Base-by-base conservation (phyloP, 1,140 invertebrate species). In the Cotesia chilonis region DNA sequence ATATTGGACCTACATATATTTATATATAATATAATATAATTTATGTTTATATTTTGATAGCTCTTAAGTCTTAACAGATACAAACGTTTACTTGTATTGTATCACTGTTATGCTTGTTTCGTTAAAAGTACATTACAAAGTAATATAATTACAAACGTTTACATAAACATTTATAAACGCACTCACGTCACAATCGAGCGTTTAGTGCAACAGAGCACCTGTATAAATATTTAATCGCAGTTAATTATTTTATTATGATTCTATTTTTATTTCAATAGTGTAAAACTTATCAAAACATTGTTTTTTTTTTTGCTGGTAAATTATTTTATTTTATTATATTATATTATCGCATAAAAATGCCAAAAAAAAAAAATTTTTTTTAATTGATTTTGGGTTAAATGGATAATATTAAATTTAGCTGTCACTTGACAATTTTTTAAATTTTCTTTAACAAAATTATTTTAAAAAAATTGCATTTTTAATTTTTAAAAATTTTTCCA, bases 91-190 rank as follows among this genome's bases (percentile, higher is more conserved):
- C 41, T 9, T 47, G 10, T 47, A 9, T 47, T 47, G 41, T 47
- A 28, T 28, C 28, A 28, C 10, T 47, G 41, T 47, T 47, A 9
- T 47, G 41, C 41, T 47, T 47, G 28, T 38, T 10, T 69, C 59
- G 12, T 67, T 68, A 74, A 37, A 55, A 14, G 54, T 14, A 17
- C 54, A 55, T 55, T n/a, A 3, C 7, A 14, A 5, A 12, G 12
- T 55, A 5, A 55, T 12, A 5, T 55, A 55, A n/a, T n/a, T 55
- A 14, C n/a, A 55, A 55, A 55, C 12, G 17, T 55, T 55, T 55
- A 14, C n/a, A 55, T 17, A 55, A 64, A 7, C 55, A 54, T 75
- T 75, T 38, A 73, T 59, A 77, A 72, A 72, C 28, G 72, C 71
- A 61, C 65, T 14, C 70, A 75, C 37, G 57, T 52, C 61, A 71